Conservation (phyloP, 53 echinoderm and acorn worm species). For the Mesocentrotus franciscanus region DNA sequence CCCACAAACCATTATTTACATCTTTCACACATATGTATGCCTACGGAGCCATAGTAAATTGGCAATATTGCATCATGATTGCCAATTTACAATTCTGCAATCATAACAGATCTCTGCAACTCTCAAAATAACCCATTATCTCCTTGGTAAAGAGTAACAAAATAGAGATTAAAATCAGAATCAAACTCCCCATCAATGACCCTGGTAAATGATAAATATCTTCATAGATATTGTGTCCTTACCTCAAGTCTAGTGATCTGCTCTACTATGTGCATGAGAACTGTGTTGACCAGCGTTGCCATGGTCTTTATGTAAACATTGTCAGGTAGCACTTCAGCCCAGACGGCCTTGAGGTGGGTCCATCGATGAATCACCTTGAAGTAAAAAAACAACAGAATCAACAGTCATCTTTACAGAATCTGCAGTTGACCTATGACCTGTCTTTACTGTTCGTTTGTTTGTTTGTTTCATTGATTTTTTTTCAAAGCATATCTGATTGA, state of each 20-base stretch:
- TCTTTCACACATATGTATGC: no score
- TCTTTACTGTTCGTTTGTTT: no score
- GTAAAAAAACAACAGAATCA: neutral
- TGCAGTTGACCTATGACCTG: no score
- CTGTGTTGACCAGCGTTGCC: constrained; percentile 89
- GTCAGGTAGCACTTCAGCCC: constrained; percentile 86
- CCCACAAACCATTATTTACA: no score
- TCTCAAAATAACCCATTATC: neutral
- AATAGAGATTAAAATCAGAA: neutral
- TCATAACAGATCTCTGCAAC: no score
- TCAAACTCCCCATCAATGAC: neutral
- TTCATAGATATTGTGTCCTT: neutral
- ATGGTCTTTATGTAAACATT: constrained; percentile 89
- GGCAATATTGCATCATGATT: no score
- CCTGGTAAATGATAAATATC: neutral
- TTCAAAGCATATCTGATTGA: no score
- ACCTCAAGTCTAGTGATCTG: constrained; percentile 88
- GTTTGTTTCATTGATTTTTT: no score
- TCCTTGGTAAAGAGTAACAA: neutral
- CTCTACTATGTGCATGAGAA: constrained; percentile 81
- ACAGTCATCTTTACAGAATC: neutral
- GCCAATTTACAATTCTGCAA: no score
- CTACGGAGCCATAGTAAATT: no score
- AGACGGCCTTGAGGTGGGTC: constrained; percentile 83
- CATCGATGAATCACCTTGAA: constrained; percentile 86